phyloP scores from a whole-genome alignment of 2,113 vertebrate genomes.

The Chaenogobius annularis region DNA sequence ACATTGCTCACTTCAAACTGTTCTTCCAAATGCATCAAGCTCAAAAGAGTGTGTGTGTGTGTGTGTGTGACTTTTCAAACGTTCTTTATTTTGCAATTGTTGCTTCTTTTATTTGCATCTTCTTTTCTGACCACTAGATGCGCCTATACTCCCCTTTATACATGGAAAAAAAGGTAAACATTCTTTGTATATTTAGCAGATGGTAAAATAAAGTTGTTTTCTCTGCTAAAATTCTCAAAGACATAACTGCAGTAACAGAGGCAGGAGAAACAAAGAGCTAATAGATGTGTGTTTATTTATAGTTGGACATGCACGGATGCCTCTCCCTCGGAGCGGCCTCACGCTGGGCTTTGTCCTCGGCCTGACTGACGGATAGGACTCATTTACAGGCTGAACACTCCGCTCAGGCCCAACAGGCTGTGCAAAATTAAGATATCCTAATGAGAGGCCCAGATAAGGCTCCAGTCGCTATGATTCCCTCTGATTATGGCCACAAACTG shows the following conservation, averaged over 20 bases:
- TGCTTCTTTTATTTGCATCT: too few species aligned
- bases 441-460: conserved; percentile 72
- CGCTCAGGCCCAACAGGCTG: conserved; percentile 62
- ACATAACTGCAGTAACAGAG: conserved; percentile 18
- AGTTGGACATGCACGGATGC: conserved; percentile 48
- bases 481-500: conserved; percentile 73
- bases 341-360: conserved; percentile 57
- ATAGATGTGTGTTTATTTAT: conserved; percentile 62
- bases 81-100: too few species aligned
- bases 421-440: conserved; percentile 74
- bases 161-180: background rate
- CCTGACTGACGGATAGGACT: conserved; percentile 71
- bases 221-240: background rate
- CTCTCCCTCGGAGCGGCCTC: conserved; percentile 44
- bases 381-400: conserved; percentile 61
- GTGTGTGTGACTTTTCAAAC: too few species aligned
- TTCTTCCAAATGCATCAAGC: too few species aligned
- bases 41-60: too few species aligned
- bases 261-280: conserved; percentile 47
- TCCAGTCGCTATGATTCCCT: conserved; percentile 73
- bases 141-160: background rate
- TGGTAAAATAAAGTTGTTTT: background rate
- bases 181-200: background rate
- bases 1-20: too few species aligned
- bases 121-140: too few species aligned